Base-by-base conservation (phyloP, 2,797 vertebrate species). In the Xenopus petersii region DNA sequence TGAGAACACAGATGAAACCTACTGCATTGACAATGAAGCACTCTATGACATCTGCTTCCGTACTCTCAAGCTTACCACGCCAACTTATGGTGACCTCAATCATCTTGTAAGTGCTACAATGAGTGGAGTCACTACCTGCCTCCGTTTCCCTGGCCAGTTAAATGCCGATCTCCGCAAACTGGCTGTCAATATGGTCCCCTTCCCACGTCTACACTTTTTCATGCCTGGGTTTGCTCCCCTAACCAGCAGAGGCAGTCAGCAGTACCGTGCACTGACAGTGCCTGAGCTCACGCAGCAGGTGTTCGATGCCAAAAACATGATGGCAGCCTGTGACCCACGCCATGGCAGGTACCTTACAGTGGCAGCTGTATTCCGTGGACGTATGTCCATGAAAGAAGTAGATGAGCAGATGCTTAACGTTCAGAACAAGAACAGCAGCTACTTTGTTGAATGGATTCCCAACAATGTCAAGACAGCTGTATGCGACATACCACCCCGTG, bases 331-430 rank as follows among this genome's bases (percentile, higher is more conserved):
- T 3, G 95, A 97, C 78, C 95, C 95, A 1, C 95, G 94, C 68
- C 95, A 96, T 0, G 95, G 95, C 16, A 93, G 93, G 65, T 97
- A 96, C 82, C 91, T 97, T 12, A 97, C 95, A 0, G 95, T 96
- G 0, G 94, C 95, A 0, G 94, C 95, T 0, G 93, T 97, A 62
- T 96, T 97, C 94, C 93, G 94, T 0, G 95, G 95, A 0, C 92
- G 94, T 63, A 97, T 97, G 95, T 97, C 96, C 87, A 98, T 98
- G 96, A 98, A 98, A 88, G 96, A 98, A 82, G 97, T 98, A 3
- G 96, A 98, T 0, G 96, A 98, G 87, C 96, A 98, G 91, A 98
- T 98, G 96, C 84, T 98, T 1, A 95, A 93, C 0, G 93, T 98
- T 17, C 97, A 98, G 89, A 98, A 94, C 89, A 98, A 98, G 84